Evolutionary conservation across 2,113 vertebrate species (phyloP), one percentile per base, ranked within the genome.

Genomic region (Amphilophus citrinellus): DNA sequence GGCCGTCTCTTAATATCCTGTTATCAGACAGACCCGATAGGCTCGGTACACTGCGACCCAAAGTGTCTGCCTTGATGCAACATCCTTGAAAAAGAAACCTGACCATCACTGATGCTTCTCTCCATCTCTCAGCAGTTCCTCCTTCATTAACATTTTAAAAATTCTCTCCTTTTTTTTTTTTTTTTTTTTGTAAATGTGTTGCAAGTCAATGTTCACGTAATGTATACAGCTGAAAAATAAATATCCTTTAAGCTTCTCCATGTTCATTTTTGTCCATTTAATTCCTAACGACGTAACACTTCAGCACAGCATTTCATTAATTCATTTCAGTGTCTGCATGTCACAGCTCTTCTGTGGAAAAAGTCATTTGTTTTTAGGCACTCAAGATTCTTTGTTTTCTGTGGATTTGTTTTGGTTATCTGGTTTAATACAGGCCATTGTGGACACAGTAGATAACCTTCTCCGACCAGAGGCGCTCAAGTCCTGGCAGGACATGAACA

Each of bases 401-500:
- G 6, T 89, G 59, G 56, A 2, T 71, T 56, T 62, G 15, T 76
- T 27, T 83, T 24, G 30, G 9, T 77, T 59, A 3, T 84, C 58
- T 88, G 79, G 22, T 95, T 94, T 89, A 88, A 95, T 90, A 32
- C 95, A 99, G 98, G 98, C 98, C 85, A 99, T 99, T 85, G 98
- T 99, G 91, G 98, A 99, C 95, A 99, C 98, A 1, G 98, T 99
- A 79, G 97, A 99, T 96, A 99, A 99, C 95, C 97, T 99, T 61
- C 96, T 99, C 92, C 97, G 98, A 91, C 96, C 97, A 2, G 98
- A 99, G 95, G 98, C 98, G 85, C 92, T 99, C 92, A 97, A 98
- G 91, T 99, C 98, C 50, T 99, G 98, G 98, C 97, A 96, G 53
- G 98, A 99, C 93, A 99, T 99, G 98, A 99, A 99, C 96, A 97